Evolutionary conservation across 2,888 invertebrate species (phyloP).

Genomic region (Eucriotettix oculatus): DNA sequence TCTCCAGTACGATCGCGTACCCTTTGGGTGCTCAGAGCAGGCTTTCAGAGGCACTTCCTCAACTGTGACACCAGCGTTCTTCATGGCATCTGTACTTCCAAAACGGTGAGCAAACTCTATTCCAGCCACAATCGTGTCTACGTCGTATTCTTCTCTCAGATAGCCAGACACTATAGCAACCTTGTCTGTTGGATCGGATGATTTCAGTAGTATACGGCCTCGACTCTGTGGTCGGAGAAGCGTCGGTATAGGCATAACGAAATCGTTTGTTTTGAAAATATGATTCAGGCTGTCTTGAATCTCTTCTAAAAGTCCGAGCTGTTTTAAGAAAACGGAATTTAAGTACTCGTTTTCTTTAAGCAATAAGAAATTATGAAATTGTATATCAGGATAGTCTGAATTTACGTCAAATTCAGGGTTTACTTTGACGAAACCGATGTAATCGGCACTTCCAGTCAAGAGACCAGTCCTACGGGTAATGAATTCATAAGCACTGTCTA

Average conservation of each 20-base stretch:
- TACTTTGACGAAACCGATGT: no score
- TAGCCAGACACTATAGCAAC: constrained; percentile 5
- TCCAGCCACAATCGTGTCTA: constrained; percentile 6
- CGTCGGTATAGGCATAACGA: constrained; percentile 7
- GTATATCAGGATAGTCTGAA: constrained; percentile 7
- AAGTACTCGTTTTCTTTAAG: no score
- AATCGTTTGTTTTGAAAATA: background rate
- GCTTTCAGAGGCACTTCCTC: constrained; percentile 5
- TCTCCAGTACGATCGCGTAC: no score
- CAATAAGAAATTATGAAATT: constrained; percentile 10
- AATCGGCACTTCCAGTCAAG: no score
- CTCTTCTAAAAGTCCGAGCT: no score
- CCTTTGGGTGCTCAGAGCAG: background rate
- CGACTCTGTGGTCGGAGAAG: constrained; percentile 26
- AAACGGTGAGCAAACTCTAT: background rate
- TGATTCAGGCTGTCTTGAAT: no score
- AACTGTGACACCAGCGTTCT: background rate
- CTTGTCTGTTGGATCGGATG: background rate
- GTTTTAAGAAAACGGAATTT: no score
- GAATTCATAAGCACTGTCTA: no score
- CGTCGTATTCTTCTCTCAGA: constrained; percentile 6
- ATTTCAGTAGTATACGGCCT: constrained; percentile 25
- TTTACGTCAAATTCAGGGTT: background rate
- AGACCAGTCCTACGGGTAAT: no score
- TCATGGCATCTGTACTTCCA: background rate